Conservation (phyloP, 2,113 vertebrate species). For the Pelvicachromis taeniatus region DNA sequence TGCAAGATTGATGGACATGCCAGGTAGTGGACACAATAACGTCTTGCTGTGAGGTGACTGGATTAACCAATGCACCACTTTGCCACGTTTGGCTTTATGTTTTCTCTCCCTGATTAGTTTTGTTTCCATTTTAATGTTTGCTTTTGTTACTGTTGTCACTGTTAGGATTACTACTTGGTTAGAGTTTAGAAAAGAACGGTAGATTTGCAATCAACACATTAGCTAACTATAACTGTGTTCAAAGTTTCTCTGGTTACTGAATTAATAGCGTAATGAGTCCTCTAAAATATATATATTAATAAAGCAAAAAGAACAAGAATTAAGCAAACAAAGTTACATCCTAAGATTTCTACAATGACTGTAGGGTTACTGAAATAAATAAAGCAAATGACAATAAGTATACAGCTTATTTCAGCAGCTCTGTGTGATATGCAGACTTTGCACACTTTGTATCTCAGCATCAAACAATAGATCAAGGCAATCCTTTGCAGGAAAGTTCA, state of each 20-base stretch:
- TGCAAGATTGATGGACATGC: not conserved
- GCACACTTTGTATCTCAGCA: not conserved
- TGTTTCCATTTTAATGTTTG: not conserved
- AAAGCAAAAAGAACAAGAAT: not conserved
- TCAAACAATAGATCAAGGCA: constrained; percentile 4
- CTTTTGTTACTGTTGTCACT: not conserved
- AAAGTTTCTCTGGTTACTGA: not conserved
- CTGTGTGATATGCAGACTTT: not conserved
- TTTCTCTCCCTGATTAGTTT: not conserved
- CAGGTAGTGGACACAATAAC: not conserved
- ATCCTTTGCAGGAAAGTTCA: constrained; percentile 15
- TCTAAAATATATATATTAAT: not conserved
- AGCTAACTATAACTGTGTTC: not conserved
- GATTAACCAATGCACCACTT: not conserved
- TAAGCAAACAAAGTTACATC: not conserved
- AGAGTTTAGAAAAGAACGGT: not conserved
- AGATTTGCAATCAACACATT: not conserved
- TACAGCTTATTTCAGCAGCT: not conserved
- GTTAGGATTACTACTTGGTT: not conserved
- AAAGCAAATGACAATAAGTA: not conserved
- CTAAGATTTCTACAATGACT: not conserved
- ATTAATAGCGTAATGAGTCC: not conserved
- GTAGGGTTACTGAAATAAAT: not conserved
- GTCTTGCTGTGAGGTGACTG: not conserved
- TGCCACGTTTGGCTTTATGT: not conserved